Evolutionary conservation across 2,888 invertebrate genomes (phyloP).

Genomic region (Seladonia tumulorum): DNA sequence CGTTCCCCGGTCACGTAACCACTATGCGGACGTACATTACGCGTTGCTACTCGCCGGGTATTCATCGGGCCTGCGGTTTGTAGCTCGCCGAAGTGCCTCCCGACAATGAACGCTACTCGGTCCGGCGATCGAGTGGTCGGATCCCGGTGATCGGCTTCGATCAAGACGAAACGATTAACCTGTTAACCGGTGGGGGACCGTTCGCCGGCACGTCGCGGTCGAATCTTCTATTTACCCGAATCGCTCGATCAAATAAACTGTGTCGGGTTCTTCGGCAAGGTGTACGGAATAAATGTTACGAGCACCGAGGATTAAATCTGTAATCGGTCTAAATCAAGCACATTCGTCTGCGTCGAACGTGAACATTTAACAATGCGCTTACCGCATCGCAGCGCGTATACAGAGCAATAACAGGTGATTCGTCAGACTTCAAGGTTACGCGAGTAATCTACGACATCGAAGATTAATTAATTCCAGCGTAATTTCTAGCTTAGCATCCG

Average conservation of each 20-base stretch:
- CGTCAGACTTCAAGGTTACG: background rate
- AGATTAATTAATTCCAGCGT: background rate
- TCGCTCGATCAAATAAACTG: too few relatives aligned
- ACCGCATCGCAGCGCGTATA: too few relatives aligned
- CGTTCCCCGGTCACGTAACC: conserved; percentile 72
- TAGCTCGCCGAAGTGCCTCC: conserved; percentile 9
- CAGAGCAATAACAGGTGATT: background rate
- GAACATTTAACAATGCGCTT: too few relatives aligned
- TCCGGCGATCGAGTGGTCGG: background rate
- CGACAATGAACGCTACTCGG: conserved; percentile 2
- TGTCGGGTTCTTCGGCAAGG: too few relatives aligned
- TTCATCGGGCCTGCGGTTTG: conserved; percentile 51
- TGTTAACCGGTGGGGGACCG: background rate
- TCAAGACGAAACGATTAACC: background rate
- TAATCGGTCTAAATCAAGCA: too few relatives aligned
- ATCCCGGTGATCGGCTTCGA: background rate
- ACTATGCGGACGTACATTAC: conserved; percentile 65
- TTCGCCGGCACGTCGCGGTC: background rate
- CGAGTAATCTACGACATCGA: background rate
- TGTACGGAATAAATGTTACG: background rate
- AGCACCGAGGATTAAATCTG: background rate
- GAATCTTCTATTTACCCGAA: background rate
- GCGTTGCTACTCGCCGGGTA: conserved; percentile 53
- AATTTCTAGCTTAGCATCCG: background rate
- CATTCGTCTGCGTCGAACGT: too few relatives aligned